Evolutionary conservation across 2,888 invertebrate species (phyloP).

Genomic region (Melanophora roralis): DNA sequence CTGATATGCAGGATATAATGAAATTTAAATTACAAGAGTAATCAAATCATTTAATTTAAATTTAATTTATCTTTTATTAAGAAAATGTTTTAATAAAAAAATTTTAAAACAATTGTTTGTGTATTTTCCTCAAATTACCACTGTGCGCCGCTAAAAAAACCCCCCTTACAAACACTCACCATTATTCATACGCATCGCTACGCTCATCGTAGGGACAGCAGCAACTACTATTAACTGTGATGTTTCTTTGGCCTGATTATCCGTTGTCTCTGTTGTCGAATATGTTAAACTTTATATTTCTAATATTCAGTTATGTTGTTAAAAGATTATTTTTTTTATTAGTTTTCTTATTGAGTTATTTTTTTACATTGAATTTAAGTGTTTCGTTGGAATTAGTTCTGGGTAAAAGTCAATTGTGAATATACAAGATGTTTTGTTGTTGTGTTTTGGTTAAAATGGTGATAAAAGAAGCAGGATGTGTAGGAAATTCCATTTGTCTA

Average conservation of each 20-base stretch:
- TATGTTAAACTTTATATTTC: background rate
- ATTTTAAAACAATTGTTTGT: background rate
- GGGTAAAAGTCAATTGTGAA: too few relatives aligned
- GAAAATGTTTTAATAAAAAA: too few relatives aligned
- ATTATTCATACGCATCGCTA: slow-evolving; percentile 61
- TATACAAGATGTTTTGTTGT: background rate
- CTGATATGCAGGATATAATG: too few relatives aligned
- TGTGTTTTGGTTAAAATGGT: background rate
- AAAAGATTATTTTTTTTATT: background rate
- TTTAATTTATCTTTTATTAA: too few relatives aligned
- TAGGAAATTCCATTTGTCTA: slow-evolving; percentile 30
- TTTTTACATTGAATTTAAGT: background rate
- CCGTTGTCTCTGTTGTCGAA: background rate
- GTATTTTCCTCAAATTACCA: background rate
- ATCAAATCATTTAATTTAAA: too few relatives aligned
- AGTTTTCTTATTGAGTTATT: background rate
- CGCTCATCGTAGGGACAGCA: slow-evolving; percentile 56
- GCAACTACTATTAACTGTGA: slow-evolving; percentile 3
- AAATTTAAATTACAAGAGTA: too few relatives aligned
- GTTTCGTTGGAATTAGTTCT: slow-evolving; percentile 16
- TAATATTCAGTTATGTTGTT: slow-evolving; percentile 6
- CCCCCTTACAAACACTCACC: slow-evolving; percentile 44
- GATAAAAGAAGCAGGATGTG: background rate
- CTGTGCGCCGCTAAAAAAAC: background rate
- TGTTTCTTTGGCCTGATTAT: background rate